Percentiles rank a stretch among this genome's conserved stretches.
phyloP scores from a whole-genome alignment of 2,888 invertebrate genomes.

The Bombylius discolor region DNA sequence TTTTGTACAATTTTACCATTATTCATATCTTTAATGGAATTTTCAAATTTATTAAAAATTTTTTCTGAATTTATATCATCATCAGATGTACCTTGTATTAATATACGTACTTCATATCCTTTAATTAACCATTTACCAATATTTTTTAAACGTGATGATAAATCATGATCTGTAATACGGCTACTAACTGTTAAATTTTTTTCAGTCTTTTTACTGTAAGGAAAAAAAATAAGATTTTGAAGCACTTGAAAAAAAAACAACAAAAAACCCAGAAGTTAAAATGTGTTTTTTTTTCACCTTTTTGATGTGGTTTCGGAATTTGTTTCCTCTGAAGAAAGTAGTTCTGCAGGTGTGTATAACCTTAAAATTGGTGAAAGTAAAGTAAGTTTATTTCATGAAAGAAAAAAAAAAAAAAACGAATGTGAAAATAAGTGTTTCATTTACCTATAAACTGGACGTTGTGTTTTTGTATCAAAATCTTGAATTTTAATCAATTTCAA shows the following conservation, averaged over 20 bases:
- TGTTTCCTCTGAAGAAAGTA: conserved; percentile 45
- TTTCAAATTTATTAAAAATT: conserved; percentile 44
- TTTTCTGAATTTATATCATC: conserved; percentile 34
- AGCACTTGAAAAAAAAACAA: neutral
- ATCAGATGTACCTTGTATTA: conserved; percentile 23
- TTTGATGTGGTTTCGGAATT: neutral
- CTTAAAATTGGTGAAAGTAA: conserved; percentile 23
- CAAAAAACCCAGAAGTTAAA: neutral
- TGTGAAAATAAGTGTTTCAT: neutral
- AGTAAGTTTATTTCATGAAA: too few relatives aligned
- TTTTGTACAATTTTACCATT: conserved; percentile 49
- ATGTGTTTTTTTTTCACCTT: neutral
- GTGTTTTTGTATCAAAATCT: conserved; percentile 53
- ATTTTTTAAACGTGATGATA: conserved; percentile 49
- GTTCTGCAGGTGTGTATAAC: conserved; percentile 52
- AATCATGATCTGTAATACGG: conserved; percentile 52
- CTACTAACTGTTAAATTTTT: conserved; percentile 50
- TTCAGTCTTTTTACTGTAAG: conserved; percentile 41
- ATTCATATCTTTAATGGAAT: conserved; percentile 35
- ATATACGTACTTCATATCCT: conserved; percentile 44
- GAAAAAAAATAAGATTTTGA: neutral
- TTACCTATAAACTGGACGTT: conserved; percentile 53
- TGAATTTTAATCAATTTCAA: conserved; percentile 55
- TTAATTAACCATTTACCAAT: conserved; percentile 54
- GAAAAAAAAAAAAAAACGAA: neutral